Evolutionary conservation across 2,888 invertebrate species (phyloP).

Genomic region (Thera obeliscata): DNA sequence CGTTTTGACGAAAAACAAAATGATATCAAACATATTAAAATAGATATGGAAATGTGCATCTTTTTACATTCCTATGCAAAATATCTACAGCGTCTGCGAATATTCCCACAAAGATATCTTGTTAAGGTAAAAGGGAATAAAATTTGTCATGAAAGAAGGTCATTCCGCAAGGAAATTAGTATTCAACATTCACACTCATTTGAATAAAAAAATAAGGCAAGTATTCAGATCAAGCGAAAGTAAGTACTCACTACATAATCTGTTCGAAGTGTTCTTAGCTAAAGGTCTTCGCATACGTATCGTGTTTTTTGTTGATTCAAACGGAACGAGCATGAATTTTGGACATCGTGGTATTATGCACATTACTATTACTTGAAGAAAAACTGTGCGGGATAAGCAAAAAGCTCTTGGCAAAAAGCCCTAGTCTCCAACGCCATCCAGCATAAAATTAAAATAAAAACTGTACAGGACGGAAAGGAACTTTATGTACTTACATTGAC

Average conservation of each 20-base stretch:
- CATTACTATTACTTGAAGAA: no score
- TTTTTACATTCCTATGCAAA: slow-evolving; percentile 1
- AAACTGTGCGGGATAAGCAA: no score
- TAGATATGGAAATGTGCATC: background rate
- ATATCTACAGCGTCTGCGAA: slow-evolving; percentile 11
- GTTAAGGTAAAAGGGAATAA: slow-evolving; percentile 33
- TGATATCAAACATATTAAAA: background rate
- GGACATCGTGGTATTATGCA: no score
- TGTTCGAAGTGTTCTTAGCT: slow-evolving; percentile 20
- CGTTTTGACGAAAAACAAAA: background rate
- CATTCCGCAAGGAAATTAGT: slow-evolving; percentile 32
- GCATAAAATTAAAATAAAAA: no score
- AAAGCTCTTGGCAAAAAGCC: no score
- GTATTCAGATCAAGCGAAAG: slow-evolving; percentile 31
- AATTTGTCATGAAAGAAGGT: slow-evolving; percentile 36
- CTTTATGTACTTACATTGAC: no score
- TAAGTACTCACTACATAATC: slow-evolving; percentile 12
- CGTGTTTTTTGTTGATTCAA: no score
- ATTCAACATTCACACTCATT: slow-evolving; percentile 34
- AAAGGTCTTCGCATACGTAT: no score
- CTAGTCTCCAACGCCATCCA: no score
- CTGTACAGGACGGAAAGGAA: no score
- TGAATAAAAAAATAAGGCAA: slow-evolving; percentile 31
- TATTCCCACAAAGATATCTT: slow-evolving; percentile 25
- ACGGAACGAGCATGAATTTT: no score